Base-by-base conservation (phyloP, 2,797 vertebrate genomes). In the Artibeus lituratus region DNA sequence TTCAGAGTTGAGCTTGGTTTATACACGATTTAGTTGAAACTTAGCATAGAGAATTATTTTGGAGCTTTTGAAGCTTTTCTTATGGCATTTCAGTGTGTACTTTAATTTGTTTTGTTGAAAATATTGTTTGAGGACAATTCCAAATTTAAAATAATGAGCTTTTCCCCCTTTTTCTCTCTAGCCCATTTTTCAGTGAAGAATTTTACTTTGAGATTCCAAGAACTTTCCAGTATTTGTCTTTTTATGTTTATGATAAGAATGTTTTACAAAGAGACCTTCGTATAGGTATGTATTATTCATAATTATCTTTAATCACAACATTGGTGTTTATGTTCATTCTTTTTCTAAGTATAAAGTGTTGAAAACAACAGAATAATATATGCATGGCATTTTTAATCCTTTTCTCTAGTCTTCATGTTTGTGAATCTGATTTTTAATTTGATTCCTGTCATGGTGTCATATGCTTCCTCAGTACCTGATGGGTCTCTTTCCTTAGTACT, bases 141-240 rank as follows among this genome's bases (percentile, higher is more conserved):
- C 29, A 92, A 96, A 95, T 87, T 93, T 94, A 49, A 39, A 87
- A 53, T 96, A 96, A 87, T 86, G 24, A 92, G 35, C 11, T 97
- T 97, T 91, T 35, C 37, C 94, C 42, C 95, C 70, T 57, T 94
- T 97, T 97, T 93, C 47, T 97, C 76, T 98, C 97, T 98, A 99
- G 99, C 98, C 99, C 99, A 22, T 99, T 99, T 98, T 99, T 99
- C 97, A 99, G 99, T 97, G 99, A 99, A 98, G 99, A 99, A 97
- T 99, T 99, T 98, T 99, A 99, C 98, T 99, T 99, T 98, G 99
- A 99, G 98, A 99, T 99, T 98, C 99, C 99, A 85, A 99, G 99
- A 97, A 99, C 99, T 84, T 99, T 99, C 99, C 99, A 99, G 98
- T 99, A 99, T 99, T 99, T 99, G 98, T 99, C 99, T 96, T 99